Conservation (phyloP, 2,797 vertebrate species). For the Anomalospiza imberbis region DNA sequence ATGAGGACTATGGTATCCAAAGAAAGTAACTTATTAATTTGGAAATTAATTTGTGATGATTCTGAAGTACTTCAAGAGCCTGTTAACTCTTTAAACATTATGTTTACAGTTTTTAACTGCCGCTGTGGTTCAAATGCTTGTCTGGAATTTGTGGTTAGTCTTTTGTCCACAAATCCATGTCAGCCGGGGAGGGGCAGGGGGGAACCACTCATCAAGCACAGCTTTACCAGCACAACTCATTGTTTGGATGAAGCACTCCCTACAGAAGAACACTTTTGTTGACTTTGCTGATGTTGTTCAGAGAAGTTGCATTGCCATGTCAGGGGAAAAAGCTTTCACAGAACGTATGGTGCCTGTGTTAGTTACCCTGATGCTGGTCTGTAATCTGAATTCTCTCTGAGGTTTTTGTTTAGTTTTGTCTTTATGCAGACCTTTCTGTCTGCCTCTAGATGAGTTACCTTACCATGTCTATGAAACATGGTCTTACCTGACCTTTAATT, state of each 20-base stretch:
- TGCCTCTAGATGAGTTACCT: neutral
- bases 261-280: constrained; percentile 32
- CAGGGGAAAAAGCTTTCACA: neutral
- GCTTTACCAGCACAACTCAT: constrained; percentile 27
- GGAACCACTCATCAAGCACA: neutral
- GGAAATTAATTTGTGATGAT: neutral
- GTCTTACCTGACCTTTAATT: neutral
- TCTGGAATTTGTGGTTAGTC: constrained; percentile 5
- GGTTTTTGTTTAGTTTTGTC: neutral
- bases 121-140: neutral
- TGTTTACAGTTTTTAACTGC: neutral
- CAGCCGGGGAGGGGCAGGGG: neutral
- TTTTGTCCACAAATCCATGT: constrained; percentile 27
- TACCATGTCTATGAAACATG: neutral
- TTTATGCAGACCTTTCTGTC: neutral
- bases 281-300: constrained; percentile 29
- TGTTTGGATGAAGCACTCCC: constrained; percentile 6
- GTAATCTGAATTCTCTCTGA: neutral
- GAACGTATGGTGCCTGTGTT: neutral
- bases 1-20: neutral
- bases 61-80: neutral
- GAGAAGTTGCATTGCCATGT: neutral
- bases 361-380: neutral
- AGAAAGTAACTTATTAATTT: neutral
- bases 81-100: neutral